phyloP scores from a whole-genome alignment of 2,113 vertebrate genomes.

The Vulpes vulpes region DNA sequence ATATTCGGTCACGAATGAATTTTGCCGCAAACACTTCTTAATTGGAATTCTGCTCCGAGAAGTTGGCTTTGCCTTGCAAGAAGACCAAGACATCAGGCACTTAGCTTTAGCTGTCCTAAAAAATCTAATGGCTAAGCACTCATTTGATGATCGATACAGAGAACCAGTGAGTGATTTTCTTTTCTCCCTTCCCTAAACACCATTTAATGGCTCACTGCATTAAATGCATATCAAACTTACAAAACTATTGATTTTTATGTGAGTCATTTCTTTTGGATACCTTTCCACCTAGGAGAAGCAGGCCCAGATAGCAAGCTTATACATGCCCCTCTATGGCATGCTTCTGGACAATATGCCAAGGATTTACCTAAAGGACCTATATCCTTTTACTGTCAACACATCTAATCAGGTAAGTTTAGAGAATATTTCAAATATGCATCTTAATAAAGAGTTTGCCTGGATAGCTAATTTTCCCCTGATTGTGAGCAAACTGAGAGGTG shows the following conservation, averaged over 20 bases:
- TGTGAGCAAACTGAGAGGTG: not conserved
- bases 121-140: slow-evolving; percentile 98
- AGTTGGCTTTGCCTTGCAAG: slow-evolving; percentile 97
- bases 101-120: slow-evolving; percentile 96
- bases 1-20: slow-evolving; percentile 97
- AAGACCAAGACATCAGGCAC: slow-evolving; percentile 97
- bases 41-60: slow-evolving; percentile 96
- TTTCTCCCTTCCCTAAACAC: slow-evolving; percentile 16
- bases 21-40: slow-evolving; percentile 98
- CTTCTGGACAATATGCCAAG: slow-evolving; percentile 99
- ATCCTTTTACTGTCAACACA: slow-evolving; percentile 94
- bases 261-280: slow-evolving; percentile 22
- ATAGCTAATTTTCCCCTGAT: not conserved
- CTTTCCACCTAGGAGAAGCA: slow-evolving; percentile 92
- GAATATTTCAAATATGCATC: not conserved
- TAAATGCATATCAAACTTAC: not conserved
- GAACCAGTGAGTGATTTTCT: slow-evolving; percentile 90
- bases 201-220: slow-evolving; percentile 26
- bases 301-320: slow-evolving; percentile 96
- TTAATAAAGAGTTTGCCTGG: not conserved
- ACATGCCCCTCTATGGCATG: slow-evolving; percentile 98
- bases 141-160: slow-evolving; percentile 95
- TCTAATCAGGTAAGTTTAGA: slow-evolving; percentile 93
- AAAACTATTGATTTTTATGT: not conserved
- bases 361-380: slow-evolving; percentile 97